Conservation (phyloP, 2,888 invertebrate species). For the Watsonalla cultraria region DNA sequence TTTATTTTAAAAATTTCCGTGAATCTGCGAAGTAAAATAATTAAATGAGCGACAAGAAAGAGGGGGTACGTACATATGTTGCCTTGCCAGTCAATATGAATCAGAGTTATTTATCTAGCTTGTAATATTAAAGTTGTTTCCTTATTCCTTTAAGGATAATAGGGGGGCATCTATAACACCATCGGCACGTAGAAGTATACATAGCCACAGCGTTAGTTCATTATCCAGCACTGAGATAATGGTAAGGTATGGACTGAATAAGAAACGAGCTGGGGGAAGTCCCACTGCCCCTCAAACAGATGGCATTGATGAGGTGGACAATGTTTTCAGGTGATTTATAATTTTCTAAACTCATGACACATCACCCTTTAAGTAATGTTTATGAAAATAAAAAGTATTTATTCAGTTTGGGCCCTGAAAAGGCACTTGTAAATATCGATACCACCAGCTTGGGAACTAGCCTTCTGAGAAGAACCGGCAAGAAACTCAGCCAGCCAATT, state of each 20-base stretch:
- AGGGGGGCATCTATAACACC: slow-evolving; percentile 42
- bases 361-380: too few species aligned
- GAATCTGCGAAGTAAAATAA: too few species aligned
- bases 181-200: slow-evolving; percentile 50
- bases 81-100: too few species aligned
- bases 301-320: slow-evolving; percentile 55
- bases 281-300: slow-evolving; percentile 7
- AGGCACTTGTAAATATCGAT: too few species aligned
- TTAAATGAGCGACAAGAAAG: background rate
- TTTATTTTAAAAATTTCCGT: too few species aligned
- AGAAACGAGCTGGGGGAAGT: slow-evolving; percentile 9
- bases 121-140: too few species aligned
- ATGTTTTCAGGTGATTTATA: slow-evolving; percentile 48
- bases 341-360: background rate
- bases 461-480: too few species aligned
- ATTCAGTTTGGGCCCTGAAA: too few species aligned
- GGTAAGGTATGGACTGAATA: slow-evolving; percentile 38
- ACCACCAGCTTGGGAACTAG: too few species aligned
- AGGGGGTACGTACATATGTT: background rate
- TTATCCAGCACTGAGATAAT: slow-evolving; percentile 27
- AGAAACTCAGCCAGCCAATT: too few species aligned
- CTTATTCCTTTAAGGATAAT: slow-evolving; percentile 25
- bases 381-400: too few species aligned
- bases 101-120: too few species aligned
- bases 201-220: slow-evolving; percentile 24